These are phyloP conservation scores for Manis javanica DNA, from an alignment of 2,797 vertebrate genomes.

Conservation along the genomic window DNA sequence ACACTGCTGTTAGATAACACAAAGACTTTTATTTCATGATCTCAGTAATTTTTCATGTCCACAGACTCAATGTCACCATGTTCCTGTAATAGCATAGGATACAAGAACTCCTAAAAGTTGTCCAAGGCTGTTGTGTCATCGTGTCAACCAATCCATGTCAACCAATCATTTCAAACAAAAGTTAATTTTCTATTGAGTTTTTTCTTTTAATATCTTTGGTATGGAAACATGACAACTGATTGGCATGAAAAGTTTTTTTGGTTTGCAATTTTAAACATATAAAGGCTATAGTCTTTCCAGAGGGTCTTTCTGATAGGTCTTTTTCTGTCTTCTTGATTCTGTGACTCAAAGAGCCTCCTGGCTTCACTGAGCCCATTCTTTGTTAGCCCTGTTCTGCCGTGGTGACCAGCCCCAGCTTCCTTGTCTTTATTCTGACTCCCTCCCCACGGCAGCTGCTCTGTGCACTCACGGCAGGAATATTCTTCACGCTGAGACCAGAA, in stretches of 20 bases:
- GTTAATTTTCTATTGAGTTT: neutral
- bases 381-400: accelerated
- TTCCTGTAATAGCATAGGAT: neutral
- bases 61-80: neutral
- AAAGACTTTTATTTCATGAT: neutral
- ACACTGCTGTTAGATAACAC: neutral
- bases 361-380: neutral
- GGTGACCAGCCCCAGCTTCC: neutral
- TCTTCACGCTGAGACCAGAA: neutral
- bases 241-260: neutral
- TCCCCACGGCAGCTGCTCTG: neutral
- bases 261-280: neutral
- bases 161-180: neutral
- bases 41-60: neutral
- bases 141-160: neutral
- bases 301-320: neutral
- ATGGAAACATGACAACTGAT: neutral
- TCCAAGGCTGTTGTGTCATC: neutral
- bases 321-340: neutral
- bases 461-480: neutral
- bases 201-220: neutral
- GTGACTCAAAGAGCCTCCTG: neutral
- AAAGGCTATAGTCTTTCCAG: neutral
- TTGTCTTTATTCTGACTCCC: neutral
- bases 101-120: neutral